These are phyloP conservation scores for Cheilosia scutellata DNA, from an alignment of 2,888 invertebrate species.

Conservation along the genomic window DNA sequence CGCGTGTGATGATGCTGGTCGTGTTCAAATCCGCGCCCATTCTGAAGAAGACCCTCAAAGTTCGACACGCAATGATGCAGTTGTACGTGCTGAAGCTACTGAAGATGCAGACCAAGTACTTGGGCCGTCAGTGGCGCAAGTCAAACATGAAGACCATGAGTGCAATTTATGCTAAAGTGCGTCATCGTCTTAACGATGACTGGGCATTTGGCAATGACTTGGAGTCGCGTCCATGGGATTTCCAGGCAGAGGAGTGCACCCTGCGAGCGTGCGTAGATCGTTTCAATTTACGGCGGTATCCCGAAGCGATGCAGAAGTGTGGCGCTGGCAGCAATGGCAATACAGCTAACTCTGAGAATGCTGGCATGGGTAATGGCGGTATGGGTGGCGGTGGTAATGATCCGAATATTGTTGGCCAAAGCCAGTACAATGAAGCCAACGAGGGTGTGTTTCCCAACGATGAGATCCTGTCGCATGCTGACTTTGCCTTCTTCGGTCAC, in stretches of 20 bases:
- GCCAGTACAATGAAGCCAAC: constrained; percentile 77
- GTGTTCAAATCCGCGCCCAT: constrained; percentile 99
- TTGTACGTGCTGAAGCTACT: constrained; percentile 98
- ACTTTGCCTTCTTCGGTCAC: constrained; percentile 83
- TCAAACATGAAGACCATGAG: constrained; percentile 99
- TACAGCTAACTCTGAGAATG: constrained; percentile 81
- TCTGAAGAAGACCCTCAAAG: constrained; percentile 97
- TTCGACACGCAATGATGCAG: constrained; percentile 98
- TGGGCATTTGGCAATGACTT: constrained; percentile 99
- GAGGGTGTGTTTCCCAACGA: constrained; percentile 83
- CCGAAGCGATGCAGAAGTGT: constrained; percentile 84
- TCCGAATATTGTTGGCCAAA: constrained; percentile 73
- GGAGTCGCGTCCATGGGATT: constrained; percentile 99
- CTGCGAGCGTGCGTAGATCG: constrained; percentile 97
- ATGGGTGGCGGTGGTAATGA: constrained; percentile 73
- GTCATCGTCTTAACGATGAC: constrained; percentile 98
- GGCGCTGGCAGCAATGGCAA: constrained; percentile 82
- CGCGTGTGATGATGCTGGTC: constrained; percentile 99
- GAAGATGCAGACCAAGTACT: constrained; percentile 99
- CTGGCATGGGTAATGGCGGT: constrained; percentile 77
- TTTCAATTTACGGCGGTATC: constrained; percentile 97
- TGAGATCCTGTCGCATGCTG: constrained; percentile 83
- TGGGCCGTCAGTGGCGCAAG: constrained; percentile 99
- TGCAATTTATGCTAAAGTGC: constrained; percentile 98
- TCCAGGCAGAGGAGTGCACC: constrained; percentile 98